Evolutionary conservation across 30 jellyfish, hydroid and myxozoan genomes (phyloP).

Genomic region (Pseudorhiza aurosa): DNA sequence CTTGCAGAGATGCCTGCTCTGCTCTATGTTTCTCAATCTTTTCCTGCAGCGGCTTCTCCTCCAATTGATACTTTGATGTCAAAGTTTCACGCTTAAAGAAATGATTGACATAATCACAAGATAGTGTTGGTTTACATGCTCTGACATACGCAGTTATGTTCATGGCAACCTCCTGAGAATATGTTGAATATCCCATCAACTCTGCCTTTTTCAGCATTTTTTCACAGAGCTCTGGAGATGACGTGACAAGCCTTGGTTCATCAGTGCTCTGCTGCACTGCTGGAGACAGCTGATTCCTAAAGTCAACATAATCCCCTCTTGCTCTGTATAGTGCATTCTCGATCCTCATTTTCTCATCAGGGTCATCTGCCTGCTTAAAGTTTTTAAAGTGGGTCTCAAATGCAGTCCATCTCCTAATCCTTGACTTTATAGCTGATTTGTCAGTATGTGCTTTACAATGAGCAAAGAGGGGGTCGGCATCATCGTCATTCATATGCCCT

Average conservation of each 20-base stretch:
- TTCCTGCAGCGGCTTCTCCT: slow-evolving; percentile 55
- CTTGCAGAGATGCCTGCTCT: slow-evolving; percentile 62
- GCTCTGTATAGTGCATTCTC: slow-evolving; percentile 62
- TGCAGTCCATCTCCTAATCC: slow-evolving; percentile 72
- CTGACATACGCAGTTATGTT: slow-evolving; percentile 13
- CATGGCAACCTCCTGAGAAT: slow-evolving; percentile 7
- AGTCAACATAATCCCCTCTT: slow-evolving; percentile 51
- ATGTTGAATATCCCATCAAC: slow-evolving; percentile 59
- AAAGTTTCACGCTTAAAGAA: slow-evolving; percentile 85
- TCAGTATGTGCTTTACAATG: slow-evolving; percentile 95
- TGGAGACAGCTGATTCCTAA: slow-evolving; percentile 26
- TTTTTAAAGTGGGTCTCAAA: slow-evolving; percentile 59
- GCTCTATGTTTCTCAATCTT: slow-evolving; percentile 19
- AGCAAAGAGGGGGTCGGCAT: slow-evolving; percentile 89
- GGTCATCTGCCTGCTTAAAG: slow-evolving; percentile 58
- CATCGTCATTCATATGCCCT: slow-evolving; percentile 70
- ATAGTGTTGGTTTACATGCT: slow-evolving; percentile 59
- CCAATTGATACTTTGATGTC: slow-evolving; percentile 24
- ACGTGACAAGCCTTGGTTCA: slow-evolving; percentile 75
- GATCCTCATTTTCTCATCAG: slow-evolving; percentile 68
- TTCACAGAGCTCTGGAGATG: slow-evolving; percentile 89
- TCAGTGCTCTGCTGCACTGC: slow-evolving; percentile 25
- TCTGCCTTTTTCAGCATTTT: slow-evolving; percentile 81
- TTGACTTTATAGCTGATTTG: slow-evolving; percentile 51
- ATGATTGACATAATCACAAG: slow-evolving; percentile 84